Evolutionary conservation across 2,888 invertebrate species (phyloP).

Genomic region (Acrocyrtus sp.): DNA sequence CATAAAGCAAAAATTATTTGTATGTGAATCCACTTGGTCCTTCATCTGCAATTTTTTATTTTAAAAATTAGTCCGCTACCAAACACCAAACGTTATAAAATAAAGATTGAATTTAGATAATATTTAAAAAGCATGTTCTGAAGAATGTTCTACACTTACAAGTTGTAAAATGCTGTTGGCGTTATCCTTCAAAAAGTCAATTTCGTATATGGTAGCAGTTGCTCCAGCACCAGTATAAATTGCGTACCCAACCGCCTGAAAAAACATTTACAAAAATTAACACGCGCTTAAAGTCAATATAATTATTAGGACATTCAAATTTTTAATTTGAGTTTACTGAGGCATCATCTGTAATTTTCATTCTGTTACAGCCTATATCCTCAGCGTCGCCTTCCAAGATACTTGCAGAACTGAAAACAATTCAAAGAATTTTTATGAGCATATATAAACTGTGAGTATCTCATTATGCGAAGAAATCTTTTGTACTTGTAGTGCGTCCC

Average conservation of each 20-base stretch:
- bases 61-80: neutral
- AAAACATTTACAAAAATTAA: neutral
- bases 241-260: slow-evolving; percentile 22
- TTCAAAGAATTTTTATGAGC: neutral
- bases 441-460: neutral
- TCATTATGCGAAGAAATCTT: neutral
- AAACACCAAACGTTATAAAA: neutral
- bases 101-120: neutral
- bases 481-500: neutral
- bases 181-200: slow-evolving; percentile 10
- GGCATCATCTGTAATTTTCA: neutral
- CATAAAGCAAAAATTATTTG: slow-evolving; percentile 12
- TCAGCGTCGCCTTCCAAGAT: slow-evolving; percentile 8
- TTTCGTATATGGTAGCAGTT: neutral
- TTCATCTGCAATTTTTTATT: slow-evolving; percentile 15
- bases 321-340: neutral
- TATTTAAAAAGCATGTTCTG: neutral
- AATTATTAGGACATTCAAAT: neutral
- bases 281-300: neutral
- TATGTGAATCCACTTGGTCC: neutral
- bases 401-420: neutral
- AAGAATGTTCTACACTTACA: neutral
- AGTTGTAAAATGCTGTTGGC: neutral
- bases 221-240: slow-evolving; percentile 25
- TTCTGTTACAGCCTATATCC: slow-evolving; percentile 20